A percentile compares a stretch with the other conserved stretches of the same genome.
phyloP scores from a whole-genome alignment of 2,888 invertebrate species.

The Lapara coniferarum region DNA sequence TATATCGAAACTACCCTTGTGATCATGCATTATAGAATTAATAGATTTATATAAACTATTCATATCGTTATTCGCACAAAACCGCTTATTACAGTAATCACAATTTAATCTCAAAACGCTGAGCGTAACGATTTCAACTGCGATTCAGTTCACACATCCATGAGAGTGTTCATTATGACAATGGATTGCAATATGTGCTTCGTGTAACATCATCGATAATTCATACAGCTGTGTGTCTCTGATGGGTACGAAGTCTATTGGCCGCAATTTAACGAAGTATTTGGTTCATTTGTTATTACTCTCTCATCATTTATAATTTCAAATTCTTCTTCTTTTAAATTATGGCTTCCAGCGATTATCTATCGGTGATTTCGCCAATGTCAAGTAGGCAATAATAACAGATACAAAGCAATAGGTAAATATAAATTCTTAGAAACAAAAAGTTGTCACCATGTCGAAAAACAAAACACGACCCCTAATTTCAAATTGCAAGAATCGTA shows the following conservation, averaged over 20 bases:
- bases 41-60: background rate
- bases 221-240: background rate
- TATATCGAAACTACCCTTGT: background rate
- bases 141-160: constrained; percentile 14
- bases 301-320: too few species aligned
- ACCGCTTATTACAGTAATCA: constrained; percentile 1
- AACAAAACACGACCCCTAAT: too few species aligned
- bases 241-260: background rate
- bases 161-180: constrained; percentile 15
- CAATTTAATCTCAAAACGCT: constrained; percentile 14
- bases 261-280: background rate
- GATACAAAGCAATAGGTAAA: too few species aligned
- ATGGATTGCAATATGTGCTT: constrained; percentile 14
- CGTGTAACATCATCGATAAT: background rate
- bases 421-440: too few species aligned
- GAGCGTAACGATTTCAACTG: constrained; percentile 4
- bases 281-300: background rate
- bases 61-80: background rate
- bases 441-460: too few species aligned
- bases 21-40: background rate
- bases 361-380: too few species aligned
- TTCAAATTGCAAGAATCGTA: too few species aligned
- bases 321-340: too few species aligned
- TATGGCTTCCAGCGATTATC: too few species aligned
- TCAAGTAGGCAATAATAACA: too few species aligned